phyloP scores from a whole-genome alignment of 2,797 vertebrate genomes.

The Myripristis jacobus region DNA sequence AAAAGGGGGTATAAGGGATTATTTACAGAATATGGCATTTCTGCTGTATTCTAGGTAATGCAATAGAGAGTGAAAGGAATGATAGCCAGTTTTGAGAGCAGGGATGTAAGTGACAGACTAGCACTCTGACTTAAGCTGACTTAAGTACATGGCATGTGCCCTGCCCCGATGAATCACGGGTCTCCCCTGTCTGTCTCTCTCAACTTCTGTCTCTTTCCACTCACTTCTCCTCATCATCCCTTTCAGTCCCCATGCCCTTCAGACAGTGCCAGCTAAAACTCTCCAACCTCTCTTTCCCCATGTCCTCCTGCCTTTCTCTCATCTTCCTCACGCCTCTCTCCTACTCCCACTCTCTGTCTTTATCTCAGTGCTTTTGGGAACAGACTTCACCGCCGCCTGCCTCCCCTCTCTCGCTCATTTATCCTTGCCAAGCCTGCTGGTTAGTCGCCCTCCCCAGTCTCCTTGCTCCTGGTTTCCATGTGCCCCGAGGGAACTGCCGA shows the following conservation, averaged over 20 bases:
- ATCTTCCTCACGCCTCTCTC: not conserved
- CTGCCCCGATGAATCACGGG: constrained; percentile 51
- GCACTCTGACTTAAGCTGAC: constrained; percentile 6
- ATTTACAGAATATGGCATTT: not conserved
- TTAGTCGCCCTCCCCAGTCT: constrained; percentile 35
- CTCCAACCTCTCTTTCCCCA: constrained; percentile 44
- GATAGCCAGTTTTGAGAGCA: not conserved
- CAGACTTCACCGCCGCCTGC: constrained; percentile 31
- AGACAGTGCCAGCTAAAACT: constrained; percentile 27
- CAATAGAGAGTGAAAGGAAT: not conserved
- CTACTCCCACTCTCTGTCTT: constrained; percentile 31
- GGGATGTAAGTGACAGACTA: constrained; percentile 23
- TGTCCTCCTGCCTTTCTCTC: constrained; percentile 15
- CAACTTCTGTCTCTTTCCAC: constrained; percentile 20
- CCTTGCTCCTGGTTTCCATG: constrained; percentile 30
- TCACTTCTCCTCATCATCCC: constrained; percentile 11
- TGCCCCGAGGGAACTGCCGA: constrained; percentile 36
- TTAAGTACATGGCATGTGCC: constrained; percentile 39
- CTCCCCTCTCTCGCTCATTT: constrained; percentile 55
- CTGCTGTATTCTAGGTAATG: not conserved
- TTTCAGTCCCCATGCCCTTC: constrained; percentile 29
- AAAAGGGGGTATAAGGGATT: too few relatives aligned
- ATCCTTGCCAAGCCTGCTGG: constrained; percentile 47
- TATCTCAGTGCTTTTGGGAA: constrained; percentile 52
- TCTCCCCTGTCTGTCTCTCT: constrained; percentile 49